Conservation (phyloP, 2,888 invertebrate genomes). For the Anticlea derivata region DNA sequence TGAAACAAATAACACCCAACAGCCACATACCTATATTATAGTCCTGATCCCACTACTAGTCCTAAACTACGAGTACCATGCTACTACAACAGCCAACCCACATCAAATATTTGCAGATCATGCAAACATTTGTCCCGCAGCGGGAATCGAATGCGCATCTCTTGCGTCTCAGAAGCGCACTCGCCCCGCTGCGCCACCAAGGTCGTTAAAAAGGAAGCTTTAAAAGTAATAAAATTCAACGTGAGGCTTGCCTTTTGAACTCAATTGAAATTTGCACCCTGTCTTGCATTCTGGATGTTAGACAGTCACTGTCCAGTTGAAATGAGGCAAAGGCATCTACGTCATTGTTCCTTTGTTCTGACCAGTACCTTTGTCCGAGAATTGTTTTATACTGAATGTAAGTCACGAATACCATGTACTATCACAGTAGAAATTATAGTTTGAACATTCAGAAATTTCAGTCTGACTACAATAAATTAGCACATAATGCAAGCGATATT, state of each 20-base stretch:
- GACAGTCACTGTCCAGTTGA: slow-evolving; percentile 64
- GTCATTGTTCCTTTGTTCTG: slow-evolving; percentile 80
- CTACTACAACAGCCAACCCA: no score
- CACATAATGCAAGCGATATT: background rate
- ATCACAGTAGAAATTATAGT: slow-evolving; percentile 8
- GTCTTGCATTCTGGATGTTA: slow-evolving; percentile 33
- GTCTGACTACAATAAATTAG: background rate
- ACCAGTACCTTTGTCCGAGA: slow-evolving; percentile 79
- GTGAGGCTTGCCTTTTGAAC: background rate
- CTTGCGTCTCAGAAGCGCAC: no score
- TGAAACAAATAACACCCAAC: no score
- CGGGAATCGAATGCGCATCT: no score
- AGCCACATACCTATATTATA: no score
- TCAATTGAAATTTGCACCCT: slow-evolving; percentile 23
- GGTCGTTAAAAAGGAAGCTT: background rate
- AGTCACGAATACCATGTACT: slow-evolving; percentile 80
- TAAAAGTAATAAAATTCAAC: background rate
- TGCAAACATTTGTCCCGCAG: no score
- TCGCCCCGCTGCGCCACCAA: no score
- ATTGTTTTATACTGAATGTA: slow-evolving; percentile 82
- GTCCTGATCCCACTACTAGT: no score
- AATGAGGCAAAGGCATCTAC: slow-evolving; percentile 75
- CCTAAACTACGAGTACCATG: no score
- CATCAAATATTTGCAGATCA: no score
- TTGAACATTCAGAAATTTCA: background rate